Percentiles rank a stretch among this genome's conserved stretches.
Conservation (phyloP, 1,140 invertebrate genomes). For the Papilio helenus region DNA sequence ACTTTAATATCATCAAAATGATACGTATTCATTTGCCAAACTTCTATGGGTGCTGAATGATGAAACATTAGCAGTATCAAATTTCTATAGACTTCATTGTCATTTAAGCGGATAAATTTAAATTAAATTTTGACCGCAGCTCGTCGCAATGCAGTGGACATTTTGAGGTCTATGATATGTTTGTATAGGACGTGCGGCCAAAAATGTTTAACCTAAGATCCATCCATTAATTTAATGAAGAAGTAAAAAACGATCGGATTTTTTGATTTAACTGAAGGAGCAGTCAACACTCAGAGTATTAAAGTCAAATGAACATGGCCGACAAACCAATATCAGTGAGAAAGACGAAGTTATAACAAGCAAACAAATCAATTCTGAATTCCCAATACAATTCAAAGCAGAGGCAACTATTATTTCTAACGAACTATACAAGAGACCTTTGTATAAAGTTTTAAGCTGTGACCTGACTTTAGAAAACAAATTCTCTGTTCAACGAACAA, state of each 20-base stretch:
- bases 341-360: slow-evolving; percentile 6
- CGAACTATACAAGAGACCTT: background rate
- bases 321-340: background rate
- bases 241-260: no score
- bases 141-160: background rate
- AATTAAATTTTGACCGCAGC: background rate
- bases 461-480: slow-evolving; percentile 12
- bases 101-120: background rate
- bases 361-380: background rate
- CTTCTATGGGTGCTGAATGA: background rate
- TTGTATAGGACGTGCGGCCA: background rate
- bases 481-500: background rate
- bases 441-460: slow-evolving; percentile 8
- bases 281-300: background rate
- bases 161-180: background rate
- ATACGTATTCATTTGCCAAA: background rate
- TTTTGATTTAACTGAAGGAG: no score
- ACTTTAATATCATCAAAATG: background rate
- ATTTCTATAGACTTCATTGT: background rate
- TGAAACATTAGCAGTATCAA: background rate
- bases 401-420: background rate
- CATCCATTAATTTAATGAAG: no score
- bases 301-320: background rate
- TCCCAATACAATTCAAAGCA: background rate
- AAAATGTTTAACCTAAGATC: background rate